These are phyloP conservation scores for Sminthurinus signatus DNA, from an alignment of 1,140 invertebrate genomes.

Conservation along the genomic window DNA sequence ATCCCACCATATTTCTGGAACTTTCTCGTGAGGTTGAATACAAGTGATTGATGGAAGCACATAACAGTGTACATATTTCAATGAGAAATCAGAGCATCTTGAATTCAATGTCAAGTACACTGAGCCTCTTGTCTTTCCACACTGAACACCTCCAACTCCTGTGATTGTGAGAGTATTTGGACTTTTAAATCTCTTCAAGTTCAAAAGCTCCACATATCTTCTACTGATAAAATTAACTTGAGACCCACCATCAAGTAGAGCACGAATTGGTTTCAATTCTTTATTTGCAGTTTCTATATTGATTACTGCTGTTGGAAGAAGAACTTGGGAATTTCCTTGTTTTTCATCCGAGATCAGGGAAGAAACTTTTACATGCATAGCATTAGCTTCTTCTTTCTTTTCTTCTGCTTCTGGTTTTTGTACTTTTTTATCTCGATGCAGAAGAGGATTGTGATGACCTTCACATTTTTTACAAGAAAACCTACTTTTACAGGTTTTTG, in stretches of 20 bases:
- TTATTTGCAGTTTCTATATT: neutral
- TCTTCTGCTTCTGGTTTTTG: too few relatives aligned
- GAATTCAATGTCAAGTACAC: neutral
- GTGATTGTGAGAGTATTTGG: neutral
- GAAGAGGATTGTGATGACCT: constrained; percentile 2
- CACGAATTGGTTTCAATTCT: neutral
- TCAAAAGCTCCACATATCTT: neutral
- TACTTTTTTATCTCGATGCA: too few relatives aligned
- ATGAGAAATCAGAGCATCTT: neutral
- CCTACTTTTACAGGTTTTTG: neutral
- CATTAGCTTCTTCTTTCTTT: neutral
- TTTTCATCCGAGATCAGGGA: neutral
- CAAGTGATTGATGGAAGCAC: neutral
- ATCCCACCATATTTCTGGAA: neutral
- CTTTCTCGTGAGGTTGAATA: neutral
- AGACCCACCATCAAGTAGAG: constrained; percentile 14
- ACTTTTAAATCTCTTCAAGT: neutral
- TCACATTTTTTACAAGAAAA: constrained; percentile 1
- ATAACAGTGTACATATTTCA: neutral
- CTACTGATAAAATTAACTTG: constrained; percentile 11
- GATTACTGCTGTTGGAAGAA: constrained; percentile 10
- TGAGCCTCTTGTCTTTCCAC: neutral
- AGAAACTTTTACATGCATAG: neutral
- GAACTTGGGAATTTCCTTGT: neutral
- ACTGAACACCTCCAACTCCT: constrained; percentile 1